Percentiles rank a stretch among this genome's conserved stretches.
Evolutionary conservation across 2,888 invertebrate genomes (phyloP).

Genomic region (Sminthurides aquaticus): DNA sequence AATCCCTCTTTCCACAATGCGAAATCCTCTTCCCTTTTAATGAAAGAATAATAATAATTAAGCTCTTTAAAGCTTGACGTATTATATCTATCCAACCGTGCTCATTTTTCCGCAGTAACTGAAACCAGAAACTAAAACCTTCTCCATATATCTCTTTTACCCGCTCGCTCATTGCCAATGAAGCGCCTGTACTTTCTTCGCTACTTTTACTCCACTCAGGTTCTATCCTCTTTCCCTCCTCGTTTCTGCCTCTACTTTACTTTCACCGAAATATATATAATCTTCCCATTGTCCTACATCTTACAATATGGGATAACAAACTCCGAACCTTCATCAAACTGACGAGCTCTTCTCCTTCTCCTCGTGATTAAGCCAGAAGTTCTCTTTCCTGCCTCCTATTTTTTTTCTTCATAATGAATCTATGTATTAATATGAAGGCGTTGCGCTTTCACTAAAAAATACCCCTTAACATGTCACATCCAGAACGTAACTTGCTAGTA

Average conservation of each 20-base stretch:
- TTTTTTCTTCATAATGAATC: too few species aligned
- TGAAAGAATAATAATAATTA: slow-evolving; percentile 44
- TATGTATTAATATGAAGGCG: too few species aligned
- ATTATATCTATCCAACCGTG: slow-evolving; percentile 31
- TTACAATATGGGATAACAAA: too few species aligned
- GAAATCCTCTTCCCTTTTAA: slow-evolving; percentile 41
- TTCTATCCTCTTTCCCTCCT: slow-evolving; percentile 9
- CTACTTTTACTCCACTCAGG: slow-evolving; percentile 14
- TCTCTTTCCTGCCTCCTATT: too few species aligned
- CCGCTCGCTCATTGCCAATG: not conserved
- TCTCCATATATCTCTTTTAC: slow-evolving; percentile 15
- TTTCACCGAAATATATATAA: not conserved
- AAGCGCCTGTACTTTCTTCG: not conserved
- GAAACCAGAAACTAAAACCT: slow-evolving; percentile 33
- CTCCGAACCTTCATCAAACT: too few species aligned
- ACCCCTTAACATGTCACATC: too few species aligned
- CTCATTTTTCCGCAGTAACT: slow-evolving; percentile 37
- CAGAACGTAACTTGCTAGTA: too few species aligned
- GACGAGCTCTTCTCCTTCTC: too few species aligned
- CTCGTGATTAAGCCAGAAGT: too few species aligned
- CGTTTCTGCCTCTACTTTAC: not conserved
- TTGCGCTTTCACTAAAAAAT: too few species aligned
- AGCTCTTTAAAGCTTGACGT: slow-evolving; percentile 40
- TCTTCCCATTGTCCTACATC: not conserved
- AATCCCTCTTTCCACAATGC: slow-evolving; percentile 38